A percentile compares a stretch with the other conserved stretches of the same genome.
These are phyloP conservation scores for Melanophora roralis DNA, from an alignment of 2,888 invertebrate species.

Conservation along the genomic window DNA sequence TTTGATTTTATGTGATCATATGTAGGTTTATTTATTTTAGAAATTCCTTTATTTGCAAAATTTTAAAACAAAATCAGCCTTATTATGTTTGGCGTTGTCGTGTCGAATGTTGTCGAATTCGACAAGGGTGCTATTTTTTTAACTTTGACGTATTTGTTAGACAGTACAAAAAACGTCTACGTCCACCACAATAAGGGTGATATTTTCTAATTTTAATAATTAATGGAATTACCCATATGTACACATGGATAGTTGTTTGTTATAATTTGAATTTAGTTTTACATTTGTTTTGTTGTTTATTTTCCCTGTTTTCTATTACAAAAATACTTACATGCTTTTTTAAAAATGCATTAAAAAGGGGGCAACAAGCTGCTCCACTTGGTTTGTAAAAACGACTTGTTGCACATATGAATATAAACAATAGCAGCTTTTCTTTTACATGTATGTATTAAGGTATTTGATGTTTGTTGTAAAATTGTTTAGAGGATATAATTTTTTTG, in stretches of 20 bases:
- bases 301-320: slow-evolving; percentile 23
- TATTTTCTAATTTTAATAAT: too few species aligned
- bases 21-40: too few species aligned
- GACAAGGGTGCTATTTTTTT: too few species aligned
- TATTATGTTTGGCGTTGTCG: too few species aligned
- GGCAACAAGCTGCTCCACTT: slow-evolving; percentile 20
- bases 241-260: not conserved
- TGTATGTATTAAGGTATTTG: not conserved
- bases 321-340: too few species aligned
- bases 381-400: slow-evolving; percentile 24
- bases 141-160: not conserved
- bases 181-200: too few species aligned
- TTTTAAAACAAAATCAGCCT: too few species aligned
- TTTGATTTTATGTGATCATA: too few species aligned
- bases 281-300: not conserved
- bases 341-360: not conserved
- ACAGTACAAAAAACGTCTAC: too few species aligned
- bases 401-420: slow-evolving; percentile 10
- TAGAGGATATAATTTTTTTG: slow-evolving; percentile 33
- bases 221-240: too few species aligned
- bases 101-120: too few species aligned
- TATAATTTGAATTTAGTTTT: not conserved
- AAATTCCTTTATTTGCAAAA: too few species aligned
- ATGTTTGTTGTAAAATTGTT: slow-evolving; percentile 1
- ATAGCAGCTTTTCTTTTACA: slow-evolving; percentile 2